Base-by-base conservation (phyloP, 2,888 invertebrate species). In the Torymus texanus region DNA sequence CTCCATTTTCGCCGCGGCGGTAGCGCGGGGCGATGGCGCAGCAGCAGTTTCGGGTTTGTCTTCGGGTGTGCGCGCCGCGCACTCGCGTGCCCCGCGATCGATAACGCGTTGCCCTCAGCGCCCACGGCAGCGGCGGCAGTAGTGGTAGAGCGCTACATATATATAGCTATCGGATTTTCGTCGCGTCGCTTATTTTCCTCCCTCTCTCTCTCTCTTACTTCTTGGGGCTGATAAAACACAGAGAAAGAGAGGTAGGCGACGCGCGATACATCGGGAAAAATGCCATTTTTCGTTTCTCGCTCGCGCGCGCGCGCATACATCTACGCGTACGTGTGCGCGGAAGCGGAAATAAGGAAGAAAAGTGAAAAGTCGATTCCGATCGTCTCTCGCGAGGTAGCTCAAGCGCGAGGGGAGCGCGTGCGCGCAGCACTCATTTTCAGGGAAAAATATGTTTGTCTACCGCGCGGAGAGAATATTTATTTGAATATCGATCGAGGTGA, bases 401-500 rank as follows among this genome's bases (percentile, higher is more conserved):
- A 58, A 58, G 21, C 21, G 21, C 56, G 2, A 41, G 29, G 10
- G 5, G 5, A 24, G 11, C 68, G 5, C 41, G 41, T n/a, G n/a
- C 41, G 41, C 41, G 41, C 0, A 29, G 29, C 41, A 16, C 58
- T 70, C 50, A 50, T 63, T 76, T 41, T 70, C 56, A n/a, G 5
- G 63, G 13, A 51, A 77, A 71, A 70, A 50, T 51, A 50, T 50
- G 24, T 24, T 58, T 65, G 65, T 41, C n/a, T 11, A n/a, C 14
- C 18, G 67, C 13, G 41, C 12, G 62, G 8, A 13, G 53, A 29
- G 51, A 56, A 77, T 71, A 63, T 77, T 77, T 71, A 77, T 77
- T 77, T 71, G 77, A 77, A 71, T 71, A 77, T 77, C 76, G 70
- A 76, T 56, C 70, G 24, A 41, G 1, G 41, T 8, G 41, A 41